Conservation (phyloP, 2,113 vertebrate species). For the Cynopterus brachyotis region DNA sequence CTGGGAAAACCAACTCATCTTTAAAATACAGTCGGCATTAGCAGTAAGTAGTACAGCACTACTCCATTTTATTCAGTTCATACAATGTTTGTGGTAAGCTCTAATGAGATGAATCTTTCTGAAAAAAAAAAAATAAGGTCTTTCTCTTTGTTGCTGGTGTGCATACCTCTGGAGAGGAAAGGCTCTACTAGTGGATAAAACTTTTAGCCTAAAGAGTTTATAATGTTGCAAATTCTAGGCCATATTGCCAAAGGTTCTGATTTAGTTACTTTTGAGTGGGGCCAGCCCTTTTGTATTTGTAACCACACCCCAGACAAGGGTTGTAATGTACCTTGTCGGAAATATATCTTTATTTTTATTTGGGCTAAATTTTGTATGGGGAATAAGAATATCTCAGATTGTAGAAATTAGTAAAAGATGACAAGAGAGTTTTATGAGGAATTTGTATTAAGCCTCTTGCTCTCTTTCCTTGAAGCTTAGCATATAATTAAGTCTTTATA, state of each 20-base stretch:
- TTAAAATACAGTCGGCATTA: not conserved
- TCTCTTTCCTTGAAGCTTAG: not conserved
- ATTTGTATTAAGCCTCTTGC: not conserved
- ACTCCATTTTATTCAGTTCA: not conserved
- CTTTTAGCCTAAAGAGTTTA: not conserved
- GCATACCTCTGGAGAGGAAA: not conserved
- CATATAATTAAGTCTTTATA: not conserved
- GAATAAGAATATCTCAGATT: not conserved
- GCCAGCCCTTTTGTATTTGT: not conserved
- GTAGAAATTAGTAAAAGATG: not conserved
- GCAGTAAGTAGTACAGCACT: not conserved
- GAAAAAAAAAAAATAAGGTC: too few relatives aligned
- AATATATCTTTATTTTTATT: not conserved
- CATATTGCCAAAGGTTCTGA: not conserved
- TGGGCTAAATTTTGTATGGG: not conserved
- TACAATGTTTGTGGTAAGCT: not conserved
- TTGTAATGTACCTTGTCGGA: not conserved
- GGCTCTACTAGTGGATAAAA: not conserved
- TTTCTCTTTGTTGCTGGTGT: not conserved
- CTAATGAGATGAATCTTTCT: not conserved
- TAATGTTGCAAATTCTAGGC: not conserved
- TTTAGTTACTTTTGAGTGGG: not conserved
- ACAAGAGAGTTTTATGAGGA: not conserved
- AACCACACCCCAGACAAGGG: not conserved
- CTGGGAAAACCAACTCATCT: not conserved